Base-by-base conservation (phyloP, 2,888 invertebrate genomes). In the Gymnoscelis rufifasciata region DNA sequence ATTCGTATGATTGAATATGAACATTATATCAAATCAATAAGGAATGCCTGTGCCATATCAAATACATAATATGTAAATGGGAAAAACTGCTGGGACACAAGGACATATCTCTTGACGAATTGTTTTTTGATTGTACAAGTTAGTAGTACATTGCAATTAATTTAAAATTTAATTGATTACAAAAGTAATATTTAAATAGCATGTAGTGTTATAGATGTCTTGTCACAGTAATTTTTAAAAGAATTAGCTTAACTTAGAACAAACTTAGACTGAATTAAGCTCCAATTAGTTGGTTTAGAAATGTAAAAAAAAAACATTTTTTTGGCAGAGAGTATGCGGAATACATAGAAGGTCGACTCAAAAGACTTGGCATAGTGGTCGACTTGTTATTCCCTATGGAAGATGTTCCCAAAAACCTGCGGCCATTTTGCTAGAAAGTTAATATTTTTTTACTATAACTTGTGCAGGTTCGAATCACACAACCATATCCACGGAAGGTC, bases 341-440 rank as follows among this genome's bases (percentile, higher is more conserved):
- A 71, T 93, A 91, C 64, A 94, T 97, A 52, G 97, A 97, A 74
- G 89, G 91, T 28, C 91, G 94, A 8, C 81, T 97, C 44, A 95
- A 95, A 71, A 90, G 92, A 30, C 77, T 94, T 3, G 95, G 94
- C 1, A 88, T 96, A 41, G 92, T 93, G 2, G 96, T 97, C 0
- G 96, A 97, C 71, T 87, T 97, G 0, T 82, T 97, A n/a, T 96
- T 95, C 71, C 96, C 97, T 0, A 96, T 96, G 79, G 96, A 96
- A 71, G 95, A 96, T 67, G 94, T 96, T 0, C 93, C 95, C 0
- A n/a, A n/a, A n/a, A n/a, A n/a, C n/a, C n/a, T n/a, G n/a, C n/a
- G n/a, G n/a, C n/a, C n/a, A n/a, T n/a, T n/a, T n/a, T n/a, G n/a
- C n/a, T n/a, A n/a, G n/a, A n/a, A n/a, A n/a, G n/a, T n/a, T n/a